A percentile compares a stretch with the other conserved stretches of the same genome.
These are phyloP conservation scores for Propsilocerus akamusi DNA, from an alignment of 1,140 invertebrate genomes.

Conservation along the genomic window DNA sequence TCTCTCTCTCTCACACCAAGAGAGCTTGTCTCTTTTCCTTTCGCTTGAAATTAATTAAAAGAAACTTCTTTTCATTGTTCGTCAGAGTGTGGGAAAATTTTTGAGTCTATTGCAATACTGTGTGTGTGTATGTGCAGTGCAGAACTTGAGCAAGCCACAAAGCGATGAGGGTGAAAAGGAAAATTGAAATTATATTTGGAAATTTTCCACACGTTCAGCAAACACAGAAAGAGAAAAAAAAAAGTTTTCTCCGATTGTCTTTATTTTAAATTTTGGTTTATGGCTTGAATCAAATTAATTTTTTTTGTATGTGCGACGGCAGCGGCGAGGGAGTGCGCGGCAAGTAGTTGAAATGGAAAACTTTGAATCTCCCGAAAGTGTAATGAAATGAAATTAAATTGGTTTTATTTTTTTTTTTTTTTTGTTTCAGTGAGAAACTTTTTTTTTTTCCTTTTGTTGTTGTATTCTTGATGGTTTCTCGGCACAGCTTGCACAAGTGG, in stretches of 20 bases:
- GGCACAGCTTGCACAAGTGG: too few relatives aligned
- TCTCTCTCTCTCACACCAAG: too few relatives aligned
- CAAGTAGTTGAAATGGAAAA: neutral
- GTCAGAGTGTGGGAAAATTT: too few relatives aligned
- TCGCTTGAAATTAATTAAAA: neutral
- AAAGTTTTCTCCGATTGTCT: slow-evolving; percentile 3
- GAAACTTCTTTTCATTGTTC: too few relatives aligned
- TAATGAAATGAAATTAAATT: neutral
- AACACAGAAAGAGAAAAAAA: neutral
- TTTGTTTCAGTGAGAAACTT: neutral
- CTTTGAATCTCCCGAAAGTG: neutral
- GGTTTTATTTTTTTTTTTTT: neutral
- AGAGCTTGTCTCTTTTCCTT: neutral
- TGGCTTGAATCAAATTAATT: slow-evolving; percentile 1
- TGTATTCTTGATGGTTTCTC: too few relatives aligned
- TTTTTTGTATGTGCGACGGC: neutral
- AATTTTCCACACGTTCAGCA: slow-evolving; percentile 2
- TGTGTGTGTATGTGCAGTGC: too few relatives aligned
- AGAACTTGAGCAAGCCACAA: too few relatives aligned
- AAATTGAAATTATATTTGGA: slow-evolving; percentile 4
- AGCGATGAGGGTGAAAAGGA: neutral
- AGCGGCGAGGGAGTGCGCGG: too few relatives aligned
- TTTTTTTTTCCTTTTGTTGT: too few relatives aligned
- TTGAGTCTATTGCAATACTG: too few relatives aligned
- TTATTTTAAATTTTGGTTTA: slow-evolving; percentile 2